Evolutionary conservation across 2,797 vertebrate genomes (phyloP), one percentile per base, ranked within the genome.

Genomic region (Pachyuromys duprasi): DNA sequence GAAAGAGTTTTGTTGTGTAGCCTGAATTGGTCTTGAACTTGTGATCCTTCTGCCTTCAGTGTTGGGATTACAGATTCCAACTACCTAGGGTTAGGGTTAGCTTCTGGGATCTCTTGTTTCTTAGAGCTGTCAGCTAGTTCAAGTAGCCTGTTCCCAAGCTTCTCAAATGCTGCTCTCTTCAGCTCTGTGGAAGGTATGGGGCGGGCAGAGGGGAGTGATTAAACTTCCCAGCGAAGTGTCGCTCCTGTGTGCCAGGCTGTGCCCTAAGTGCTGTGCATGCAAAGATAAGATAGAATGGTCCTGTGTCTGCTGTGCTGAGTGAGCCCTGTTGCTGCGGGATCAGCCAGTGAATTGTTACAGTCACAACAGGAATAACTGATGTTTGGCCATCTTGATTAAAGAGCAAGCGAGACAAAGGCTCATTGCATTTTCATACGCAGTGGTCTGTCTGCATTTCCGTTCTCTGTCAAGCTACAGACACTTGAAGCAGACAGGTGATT

Each of bases 401-500:
- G 70, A 60, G 87, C 87, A 72, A 60, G 81, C 89, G 42, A 91
- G 74, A 79, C 39, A 36, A 82, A 33, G 49, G 24, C 15, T 86
- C 79, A 18, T 75, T 18, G 17, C 17, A 5, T 69, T 78, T 80
- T 83, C 18, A 80, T 15, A 33, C 26, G 14, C 33, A 14, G 18
- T 67, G 33, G 22, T 60, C 36, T 74, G 22, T 53, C 31, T 91
- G 0, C n/a, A 14, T 86, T 78, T 94, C 83, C 88, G 26, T 55
- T 83, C 57, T 79, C 86, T 93, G 57, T 89, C 62, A 92, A 55
- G 84, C 72, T 42, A 45, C 62, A 72, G 72, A 83, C 62, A 84
- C 33, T 65, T 81, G 65, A 83, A 90, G 75, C 8, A 67, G 62
- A 76, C 70, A 57, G 76, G 2, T 70, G 14, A 0, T 8, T 84